Conservation (phyloP, 2,797 vertebrate genomes). For the Poeciliopsis gracilis region DNA sequence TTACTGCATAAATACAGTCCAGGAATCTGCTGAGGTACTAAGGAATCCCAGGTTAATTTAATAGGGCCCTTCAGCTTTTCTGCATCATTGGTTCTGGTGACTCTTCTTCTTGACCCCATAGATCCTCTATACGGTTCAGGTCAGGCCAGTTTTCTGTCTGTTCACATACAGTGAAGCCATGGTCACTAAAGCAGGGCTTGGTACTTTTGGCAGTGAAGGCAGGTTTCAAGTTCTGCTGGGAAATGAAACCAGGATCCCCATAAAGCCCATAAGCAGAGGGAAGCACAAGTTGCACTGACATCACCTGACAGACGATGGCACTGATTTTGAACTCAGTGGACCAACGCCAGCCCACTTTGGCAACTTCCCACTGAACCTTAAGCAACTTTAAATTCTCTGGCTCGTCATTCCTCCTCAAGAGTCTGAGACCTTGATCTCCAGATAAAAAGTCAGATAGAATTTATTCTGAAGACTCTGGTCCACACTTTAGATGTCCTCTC, state of each 20-base stretch:
- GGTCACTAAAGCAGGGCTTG: background rate
- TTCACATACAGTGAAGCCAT: background rate
- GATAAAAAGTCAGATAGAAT: background rate
- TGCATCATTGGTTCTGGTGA: background rate
- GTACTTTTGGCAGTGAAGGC: background rate
- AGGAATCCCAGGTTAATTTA: background rate
- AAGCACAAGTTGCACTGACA: background rate
- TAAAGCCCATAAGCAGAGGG: background rate
- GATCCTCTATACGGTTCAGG: background rate
- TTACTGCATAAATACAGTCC: background rate
- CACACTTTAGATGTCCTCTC: background rate
- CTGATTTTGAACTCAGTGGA: background rate
- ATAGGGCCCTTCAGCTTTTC: background rate
- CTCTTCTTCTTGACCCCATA: background rate
- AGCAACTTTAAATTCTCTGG: background rate
- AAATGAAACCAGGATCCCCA: background rate
- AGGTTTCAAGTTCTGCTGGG: background rate
- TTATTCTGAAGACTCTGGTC: background rate
- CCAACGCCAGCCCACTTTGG: background rate
- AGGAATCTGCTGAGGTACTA: background rate
- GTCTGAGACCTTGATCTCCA: background rate
- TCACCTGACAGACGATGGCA: background rate
- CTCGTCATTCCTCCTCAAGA: background rate
- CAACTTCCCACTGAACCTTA: background rate
- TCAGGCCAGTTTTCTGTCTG: background rate